Percentiles rank a stretch among this genome's conserved stretches.
phyloP scores from a whole-genome alignment of 1,140 invertebrate species.

The Bicyclus anynana region DNA sequence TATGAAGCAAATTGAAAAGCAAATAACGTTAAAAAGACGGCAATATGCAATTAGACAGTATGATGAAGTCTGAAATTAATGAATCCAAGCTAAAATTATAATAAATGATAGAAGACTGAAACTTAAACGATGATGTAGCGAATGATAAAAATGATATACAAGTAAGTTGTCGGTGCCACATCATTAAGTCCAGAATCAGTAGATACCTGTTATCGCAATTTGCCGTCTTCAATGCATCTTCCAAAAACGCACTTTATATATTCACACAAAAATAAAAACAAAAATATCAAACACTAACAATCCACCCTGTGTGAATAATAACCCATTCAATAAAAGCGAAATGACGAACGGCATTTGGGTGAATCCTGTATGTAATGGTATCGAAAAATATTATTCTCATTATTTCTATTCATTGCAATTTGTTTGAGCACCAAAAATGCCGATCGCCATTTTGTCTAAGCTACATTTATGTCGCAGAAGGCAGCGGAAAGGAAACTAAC shows the following conservation, averaged over 20 bases:
- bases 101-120: constrained; percentile 48
- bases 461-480: constrained; percentile 16
- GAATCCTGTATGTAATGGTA: neutral
- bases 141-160: constrained; percentile 47
- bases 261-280: constrained; percentile 35
- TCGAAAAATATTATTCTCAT: neutral
- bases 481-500: neutral
- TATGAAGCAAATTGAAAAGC: constrained; percentile 39
- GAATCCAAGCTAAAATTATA: constrained; percentile 61
- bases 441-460: constrained; percentile 21
- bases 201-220: constrained; percentile 63
- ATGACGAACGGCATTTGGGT: constrained; percentile 16
- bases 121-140: constrained; percentile 61
- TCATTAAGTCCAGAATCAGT: constrained; percentile 45
- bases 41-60: constrained; percentile 70
- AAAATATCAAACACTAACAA: constrained; percentile 7
- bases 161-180: constrained; percentile 70
- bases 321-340: constrained; percentile 11
- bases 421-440: constrained; percentile 4
- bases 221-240: constrained; percentile 67
- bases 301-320: constrained; percentile 15
- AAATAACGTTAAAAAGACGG: constrained; percentile 69
- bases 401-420: neutral
- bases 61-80: constrained; percentile 65
- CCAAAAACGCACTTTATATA: constrained; percentile 33